phyloP scores from a whole-genome alignment of 1,140 invertebrate genomes.

The Drosophila willistoni region DNA sequence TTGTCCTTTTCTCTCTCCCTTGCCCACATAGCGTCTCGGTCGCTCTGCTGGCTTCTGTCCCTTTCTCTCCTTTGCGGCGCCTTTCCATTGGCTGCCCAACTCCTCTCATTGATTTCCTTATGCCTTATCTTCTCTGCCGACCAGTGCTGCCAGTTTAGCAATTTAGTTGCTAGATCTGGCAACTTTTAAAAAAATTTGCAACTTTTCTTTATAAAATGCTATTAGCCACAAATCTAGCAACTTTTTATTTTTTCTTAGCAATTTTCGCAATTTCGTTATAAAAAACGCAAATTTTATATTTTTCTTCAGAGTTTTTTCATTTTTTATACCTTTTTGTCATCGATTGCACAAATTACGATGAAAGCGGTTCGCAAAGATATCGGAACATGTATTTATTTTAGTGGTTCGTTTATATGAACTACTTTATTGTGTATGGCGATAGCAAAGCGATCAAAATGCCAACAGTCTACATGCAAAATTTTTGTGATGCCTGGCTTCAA shows the following conservation, averaged over 20 bases:
- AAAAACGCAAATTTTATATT: constrained; percentile 5
- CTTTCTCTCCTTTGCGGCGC: no score
- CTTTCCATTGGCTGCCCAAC: no score
- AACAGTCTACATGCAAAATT: constrained; percentile 14
- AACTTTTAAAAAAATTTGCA: constrained; percentile 1
- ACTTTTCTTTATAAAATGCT: constrained; percentile 1
- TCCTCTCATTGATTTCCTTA: no score
- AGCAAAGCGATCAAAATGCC: constrained; percentile 8
- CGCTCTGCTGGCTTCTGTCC: no score
- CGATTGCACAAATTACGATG: constrained; percentile 4
- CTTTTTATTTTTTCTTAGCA: constrained; percentile 2
- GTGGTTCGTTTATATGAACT: constrained; percentile 2
- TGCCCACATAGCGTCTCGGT: no score
- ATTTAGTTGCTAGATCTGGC: neutral
- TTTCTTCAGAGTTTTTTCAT: constrained; percentile 3
- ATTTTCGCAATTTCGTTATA: constrained; percentile 1
- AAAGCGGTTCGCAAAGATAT: constrained; percentile 4
- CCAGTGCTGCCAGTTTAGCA: neutral
- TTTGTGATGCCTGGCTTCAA: constrained; percentile 24
- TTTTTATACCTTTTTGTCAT: constrained; percentile 4
- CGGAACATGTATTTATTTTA: constrained; percentile 1
- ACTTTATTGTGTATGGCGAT: constrained; percentile 1
- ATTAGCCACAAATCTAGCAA: constrained; percentile 4
- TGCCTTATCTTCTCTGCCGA: no score
- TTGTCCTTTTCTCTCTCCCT: no score